Percentiles rank a stretch among this genome's conserved stretches.
Conservation (phyloP, 2,888 invertebrate species). For the Aromia moschata region DNA sequence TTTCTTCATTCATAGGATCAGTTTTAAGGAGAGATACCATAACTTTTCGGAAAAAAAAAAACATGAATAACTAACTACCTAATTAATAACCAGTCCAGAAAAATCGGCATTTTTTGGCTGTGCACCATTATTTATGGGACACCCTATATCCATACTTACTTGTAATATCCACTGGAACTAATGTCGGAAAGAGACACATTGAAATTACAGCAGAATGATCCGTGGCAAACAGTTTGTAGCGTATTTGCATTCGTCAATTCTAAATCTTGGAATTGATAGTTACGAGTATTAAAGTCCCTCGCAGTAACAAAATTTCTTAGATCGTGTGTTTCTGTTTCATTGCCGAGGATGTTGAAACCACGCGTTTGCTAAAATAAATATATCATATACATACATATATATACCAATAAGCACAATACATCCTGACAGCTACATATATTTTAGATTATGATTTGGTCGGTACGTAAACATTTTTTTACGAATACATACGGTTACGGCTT, state of each 20-base stretch:
- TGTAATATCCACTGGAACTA: slow-evolving; percentile 34
- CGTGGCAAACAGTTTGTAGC: slow-evolving; percentile 41
- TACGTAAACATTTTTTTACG: too few relatives aligned
- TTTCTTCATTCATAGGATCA: too few relatives aligned
- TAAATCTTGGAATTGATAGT: slow-evolving; percentile 38
- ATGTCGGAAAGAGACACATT: slow-evolving; percentile 31
- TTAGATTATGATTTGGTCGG: too few relatives aligned
- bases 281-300: slow-evolving; percentile 36
- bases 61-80: too few relatives aligned
- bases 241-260: slow-evolving; percentile 34
- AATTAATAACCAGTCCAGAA: too few relatives aligned
- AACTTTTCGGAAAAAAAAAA: too few relatives aligned
- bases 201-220: slow-evolving; percentile 46
- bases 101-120: not conserved
- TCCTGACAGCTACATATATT: too few relatives aligned
- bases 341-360: slow-evolving; percentile 36
- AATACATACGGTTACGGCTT: too few relatives aligned
- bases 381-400: too few relatives aligned
- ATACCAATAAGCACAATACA: too few relatives aligned
- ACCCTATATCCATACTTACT: slow-evolving; percentile 40
- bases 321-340: slow-evolving; percentile 16
- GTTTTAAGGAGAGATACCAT: too few relatives aligned
- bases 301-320: slow-evolving; percentile 35
- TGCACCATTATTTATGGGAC: not conserved
- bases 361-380: too few relatives aligned